Percentiles rank a stretch among this genome's conserved stretches.
Conservation (phyloP, 2,888 invertebrate species). For the Drosophila prostipennis region DNA sequence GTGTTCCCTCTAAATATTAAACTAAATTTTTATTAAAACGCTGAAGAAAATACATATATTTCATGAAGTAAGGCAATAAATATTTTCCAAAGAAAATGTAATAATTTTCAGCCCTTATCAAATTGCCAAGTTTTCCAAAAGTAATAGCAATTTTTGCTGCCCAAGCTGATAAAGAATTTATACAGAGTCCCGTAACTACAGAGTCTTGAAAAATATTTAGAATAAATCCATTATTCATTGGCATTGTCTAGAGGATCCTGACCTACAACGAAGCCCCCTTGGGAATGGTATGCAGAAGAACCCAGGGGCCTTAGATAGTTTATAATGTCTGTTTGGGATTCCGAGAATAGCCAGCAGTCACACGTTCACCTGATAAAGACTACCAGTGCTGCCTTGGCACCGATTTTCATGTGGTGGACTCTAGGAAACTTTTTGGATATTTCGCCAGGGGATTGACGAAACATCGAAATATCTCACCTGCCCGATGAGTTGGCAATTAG, state of each 20-base stretch:
- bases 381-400: slow-evolving; percentile 32
- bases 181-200: neutral
- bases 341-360: slow-evolving; percentile 24
- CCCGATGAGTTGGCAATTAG: slow-evolving; percentile 29
- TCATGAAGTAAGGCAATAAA: too few relatives aligned
- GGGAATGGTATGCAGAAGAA: neutral
- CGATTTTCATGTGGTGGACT: slow-evolving; percentile 3
- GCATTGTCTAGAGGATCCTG: slow-evolving; percentile 11
- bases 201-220: neutral
- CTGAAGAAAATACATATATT: too few relatives aligned
- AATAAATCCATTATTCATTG: slow-evolving; percentile 8
- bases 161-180: slow-evolving; percentile 5
- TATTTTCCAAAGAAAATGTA: too few relatives aligned
- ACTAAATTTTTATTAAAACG: too few relatives aligned
- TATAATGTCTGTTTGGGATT: slow-evolving; percentile 9
- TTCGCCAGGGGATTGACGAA: slow-evolving; percentile 10
- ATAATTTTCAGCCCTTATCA: too few relatives aligned
- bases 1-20: too few relatives aligned
- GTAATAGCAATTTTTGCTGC: neutral
- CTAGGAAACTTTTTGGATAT: slow-evolving; percentile 7
- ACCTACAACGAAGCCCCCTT: slow-evolving; percentile 13
- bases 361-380: slow-evolving; percentile 42
- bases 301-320: slow-evolving; percentile 28
- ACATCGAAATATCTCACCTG: slow-evolving; percentile 3
- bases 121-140: neutral